Evolutionary conservation across 2,797 vertebrate species (phyloP).

Genomic region (Acanthopagrus latus): DNA sequence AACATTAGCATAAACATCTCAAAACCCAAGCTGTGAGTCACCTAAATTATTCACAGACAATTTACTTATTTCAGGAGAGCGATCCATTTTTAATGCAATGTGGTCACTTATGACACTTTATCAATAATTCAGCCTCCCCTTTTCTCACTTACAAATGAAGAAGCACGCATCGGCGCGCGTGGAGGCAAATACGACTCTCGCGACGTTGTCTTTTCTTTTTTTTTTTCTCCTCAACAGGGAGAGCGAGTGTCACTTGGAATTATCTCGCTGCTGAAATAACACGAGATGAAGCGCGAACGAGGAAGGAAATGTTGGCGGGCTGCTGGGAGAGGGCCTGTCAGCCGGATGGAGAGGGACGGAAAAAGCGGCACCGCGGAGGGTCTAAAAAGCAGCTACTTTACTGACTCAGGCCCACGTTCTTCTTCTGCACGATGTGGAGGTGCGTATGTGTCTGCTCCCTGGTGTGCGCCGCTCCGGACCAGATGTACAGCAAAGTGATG

Average conservation of each 20-base stretch:
- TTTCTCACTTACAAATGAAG: conserved; percentile 74
- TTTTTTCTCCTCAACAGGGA: conserved; percentile 42
- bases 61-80: conserved; percentile 82
- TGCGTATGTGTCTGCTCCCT: conserved; percentile 38
- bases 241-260: conserved; percentile 48
- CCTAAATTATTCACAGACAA: conserved; percentile 82
- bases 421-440: conserved; percentile 23
- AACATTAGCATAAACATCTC: conserved; percentile 82
- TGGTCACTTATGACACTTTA: conserved; percentile 79
- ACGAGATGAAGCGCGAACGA: conserved; percentile 1
- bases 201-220: not conserved
- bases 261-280: conserved; percentile 22
- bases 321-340: conserved; percentile 39
- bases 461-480: conserved; percentile 37
- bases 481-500: conserved; percentile 48
- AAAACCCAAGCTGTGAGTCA: conserved; percentile 52
- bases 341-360: conserved; percentile 31
- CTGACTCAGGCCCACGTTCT: conserved; percentile 26
- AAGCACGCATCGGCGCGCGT: conserved; percentile 5
- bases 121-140: conserved; percentile 77
- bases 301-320: conserved; percentile 15
- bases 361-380: not conserved
- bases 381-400: conserved; percentile 49
- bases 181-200: conserved; percentile 41
- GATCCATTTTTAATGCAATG: conserved; percentile 82